Base-by-base conservation (phyloP, 2,113 vertebrate genomes). In the Amphilophus citrinellus region DNA sequence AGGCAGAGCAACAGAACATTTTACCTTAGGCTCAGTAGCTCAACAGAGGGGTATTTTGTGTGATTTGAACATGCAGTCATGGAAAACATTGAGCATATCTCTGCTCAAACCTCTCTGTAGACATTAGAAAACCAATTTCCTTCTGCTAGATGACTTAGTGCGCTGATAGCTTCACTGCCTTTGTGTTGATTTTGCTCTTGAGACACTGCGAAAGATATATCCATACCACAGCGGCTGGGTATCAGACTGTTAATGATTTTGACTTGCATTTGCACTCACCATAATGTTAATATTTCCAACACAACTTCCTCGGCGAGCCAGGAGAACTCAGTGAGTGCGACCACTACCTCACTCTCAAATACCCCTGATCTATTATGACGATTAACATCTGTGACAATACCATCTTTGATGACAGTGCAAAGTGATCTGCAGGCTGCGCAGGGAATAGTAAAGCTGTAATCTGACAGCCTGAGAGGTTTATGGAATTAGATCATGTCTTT, bases 61-160 rank as follows among this genome's bases (percentile, higher is more conserved):
- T 90, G 92, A 95, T 92, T 91, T 92, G 90, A 94, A 93, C 90
- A 89, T 91, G 88, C 84, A 94, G 94, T 93, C 91, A 92, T 94
- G 93, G 89, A 94, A 95, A 93, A 86, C 91, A 92, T 92, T 17
- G 56, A 89, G 89, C 91, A 92, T 95, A 92, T 89, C 90, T 92
- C 90, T 93, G 92, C 81, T 84, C 89, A 88, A 93, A 90, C 84
- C 90, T 85, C 90, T 87, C 87, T 87, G 92, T 71, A 92, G 93
- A 94, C 91, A 82, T 92, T 57, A 91, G 88, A 94, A 90, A 89
- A 89, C 87, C 84, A 75, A 83, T 83, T 93, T 93, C 89, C 92
- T 92, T 95, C 95, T 96, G 95, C 63, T 93, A 59, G 82, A 95
- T 78, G 91, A 92, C 88, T 96, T 95, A 95, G 84, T 57, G 82